phyloP scores from a whole-genome alignment of 2,888 invertebrate species.

The Drosophila bunnanda region DNA sequence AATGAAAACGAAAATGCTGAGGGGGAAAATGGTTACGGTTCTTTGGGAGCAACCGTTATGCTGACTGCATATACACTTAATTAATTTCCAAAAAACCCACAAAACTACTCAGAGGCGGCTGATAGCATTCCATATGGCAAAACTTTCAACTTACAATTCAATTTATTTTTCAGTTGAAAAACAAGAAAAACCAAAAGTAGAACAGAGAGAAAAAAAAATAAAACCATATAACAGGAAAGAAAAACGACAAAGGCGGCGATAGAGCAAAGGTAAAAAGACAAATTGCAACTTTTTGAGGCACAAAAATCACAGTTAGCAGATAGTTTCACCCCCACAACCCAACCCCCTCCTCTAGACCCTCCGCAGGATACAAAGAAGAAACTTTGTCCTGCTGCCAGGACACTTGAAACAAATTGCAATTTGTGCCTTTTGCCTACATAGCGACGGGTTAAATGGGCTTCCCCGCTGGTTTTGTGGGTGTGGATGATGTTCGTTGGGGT shows the following conservation, averaged over 20 bases:
- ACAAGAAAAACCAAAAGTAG: slow-evolving; percentile 28
- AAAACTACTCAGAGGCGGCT: neutral
- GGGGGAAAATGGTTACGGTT: slow-evolving; percentile 37
- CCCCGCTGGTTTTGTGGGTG: neutral
- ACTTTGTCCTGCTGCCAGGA: slow-evolving; percentile 69
- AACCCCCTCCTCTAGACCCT: neutral
- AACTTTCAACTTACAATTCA: slow-evolving; percentile 67
- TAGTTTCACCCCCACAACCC: slow-evolving; percentile 31
- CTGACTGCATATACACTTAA: slow-evolving; percentile 55
- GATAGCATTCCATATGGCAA: slow-evolving; percentile 53
- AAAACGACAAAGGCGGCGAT: slow-evolving; percentile 22
- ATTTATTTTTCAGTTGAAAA: slow-evolving; percentile 55
- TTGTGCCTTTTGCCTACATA: slow-evolving; percentile 57
- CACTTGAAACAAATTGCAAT: slow-evolving; percentile 78
- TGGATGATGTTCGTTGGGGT: neutral
- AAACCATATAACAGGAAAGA: neutral
- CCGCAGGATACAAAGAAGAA: slow-evolving; percentile 54
- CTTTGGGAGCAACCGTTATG: slow-evolving; percentile 38
- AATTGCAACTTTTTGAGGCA: slow-evolving; percentile 53
- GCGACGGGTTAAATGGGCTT: slow-evolving; percentile 28
- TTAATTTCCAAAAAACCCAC: slow-evolving; percentile 57
- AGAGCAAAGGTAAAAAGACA: slow-evolving; percentile 49
- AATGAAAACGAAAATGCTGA: slow-evolving; percentile 44
- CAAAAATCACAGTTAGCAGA: slow-evolving; percentile 59
- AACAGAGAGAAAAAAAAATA: slow-evolving; percentile 8